A percentile compares a stretch with the other conserved stretches of the same genome.
These are phyloP conservation scores for Argyresthia goedartella DNA, from an alignment of 2,888 invertebrate species.

Conservation along the genomic window DNA sequence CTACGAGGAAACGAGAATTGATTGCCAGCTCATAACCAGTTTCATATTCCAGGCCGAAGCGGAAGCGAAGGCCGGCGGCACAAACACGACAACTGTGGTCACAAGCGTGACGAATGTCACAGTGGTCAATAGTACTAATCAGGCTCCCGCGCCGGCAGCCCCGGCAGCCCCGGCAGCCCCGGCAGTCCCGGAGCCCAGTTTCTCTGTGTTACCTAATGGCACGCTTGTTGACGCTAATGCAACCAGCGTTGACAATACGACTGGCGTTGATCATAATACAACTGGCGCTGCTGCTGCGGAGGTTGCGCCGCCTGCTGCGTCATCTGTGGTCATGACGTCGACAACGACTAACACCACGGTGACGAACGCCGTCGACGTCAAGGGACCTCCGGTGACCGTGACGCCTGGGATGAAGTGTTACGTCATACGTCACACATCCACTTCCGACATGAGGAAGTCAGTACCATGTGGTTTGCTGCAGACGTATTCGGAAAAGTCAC, in stretches of 20 bases:
- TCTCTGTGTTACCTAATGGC: constrained; percentile 43
- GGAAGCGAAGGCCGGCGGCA: constrained; percentile 17
- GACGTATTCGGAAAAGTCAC: constrained; percentile 45
- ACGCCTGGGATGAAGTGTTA: constrained; percentile 55
- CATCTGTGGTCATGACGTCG: constrained; percentile 31
- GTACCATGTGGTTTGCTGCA: constrained; percentile 50
- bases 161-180: constrained; percentile 14
- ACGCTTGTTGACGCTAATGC: constrained; percentile 38
- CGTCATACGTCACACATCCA: constrained; percentile 33
- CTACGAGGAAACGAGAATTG: constrained; percentile 54
- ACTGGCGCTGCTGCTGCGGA: background rate
- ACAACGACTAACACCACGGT: constrained; percentile 46
- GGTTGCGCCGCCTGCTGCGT: constrained; percentile 13
- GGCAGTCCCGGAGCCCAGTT: constrained; percentile 13
- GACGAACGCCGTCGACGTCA: constrained; percentile 50
- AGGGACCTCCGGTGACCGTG: constrained; percentile 45
- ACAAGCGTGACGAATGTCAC: constrained; percentile 48
- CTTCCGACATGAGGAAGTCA: constrained; percentile 34
- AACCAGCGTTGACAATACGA: constrained; percentile 10
- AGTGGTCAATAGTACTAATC: constrained; percentile 29
- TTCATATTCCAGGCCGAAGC: constrained; percentile 40
- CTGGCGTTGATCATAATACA: too few species aligned
- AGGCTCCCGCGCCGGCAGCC: constrained; percentile 10
- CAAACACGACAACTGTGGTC: constrained; percentile 31
- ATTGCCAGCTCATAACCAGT: constrained; percentile 50